Base-by-base conservation (phyloP, 2,797 vertebrate species). In the Gobionotothen gibberifrons region DNA sequence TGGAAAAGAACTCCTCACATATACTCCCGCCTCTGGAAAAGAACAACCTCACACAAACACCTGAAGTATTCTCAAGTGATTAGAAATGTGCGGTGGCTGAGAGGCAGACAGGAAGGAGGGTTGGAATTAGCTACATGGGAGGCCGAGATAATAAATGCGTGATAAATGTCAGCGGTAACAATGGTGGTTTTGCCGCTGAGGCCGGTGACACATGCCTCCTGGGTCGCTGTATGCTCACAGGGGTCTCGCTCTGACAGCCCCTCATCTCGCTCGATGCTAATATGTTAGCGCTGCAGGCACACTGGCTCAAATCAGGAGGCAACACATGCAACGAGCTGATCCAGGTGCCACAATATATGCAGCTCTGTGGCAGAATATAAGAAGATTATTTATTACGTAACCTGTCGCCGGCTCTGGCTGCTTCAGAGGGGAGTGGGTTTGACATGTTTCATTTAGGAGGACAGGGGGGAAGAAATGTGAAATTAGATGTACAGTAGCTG, bases 341-440 rank as follows among this genome's bases (percentile, higher is more conserved):
- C 70, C 85, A 85, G 85, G 86, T 87, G 82, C 46, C 10, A 7
- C 63, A 76, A 78, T 76, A 70, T 70, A 75, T 58, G 63, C 75
- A 22, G 57, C 72, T 22, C 75, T 55, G 56, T 54, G 58, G 49
- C 66, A 69, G 58, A 62, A 79, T 85, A 68, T 36, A 9, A 86
- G 60, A 68, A 79, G 78, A 83, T 84, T 79, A 86, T 86, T 84
- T 79, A 86, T 86, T 76, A 86, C 77, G 74, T 78, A 81, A 87
- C 76, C 79, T 82, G 84, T 86, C 70, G 43, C 78, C 68, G 26
- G 74, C 62, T 82, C 55, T 13, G 2, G 17, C 73, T 70, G 67
- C 68, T 75, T 77, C 74, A 47, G 32, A 61, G 65, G 8, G 64
- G 87, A 88, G 65, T 63, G 55, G 67, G 19, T 79, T 69, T 85